A percentile compares a stretch with the other conserved stretches of the same genome.
phyloP scores from a whole-genome alignment of 2,888 invertebrate genomes.

The Oasisia sp. region DNA sequence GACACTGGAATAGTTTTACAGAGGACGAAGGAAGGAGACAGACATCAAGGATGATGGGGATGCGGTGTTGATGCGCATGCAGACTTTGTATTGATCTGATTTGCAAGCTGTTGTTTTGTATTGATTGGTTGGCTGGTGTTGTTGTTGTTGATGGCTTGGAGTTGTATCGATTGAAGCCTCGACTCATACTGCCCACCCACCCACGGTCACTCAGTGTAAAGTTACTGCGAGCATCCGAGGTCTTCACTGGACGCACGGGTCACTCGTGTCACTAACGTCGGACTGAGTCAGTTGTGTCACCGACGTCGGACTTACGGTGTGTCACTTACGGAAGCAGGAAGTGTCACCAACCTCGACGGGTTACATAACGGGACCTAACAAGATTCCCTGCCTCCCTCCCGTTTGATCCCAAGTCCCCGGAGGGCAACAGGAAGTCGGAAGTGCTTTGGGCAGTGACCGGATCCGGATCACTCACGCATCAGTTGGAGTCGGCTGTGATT shows the following conservation, averaged over 20 bases:
- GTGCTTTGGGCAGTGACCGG: background rate
- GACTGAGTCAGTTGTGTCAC: background rate
- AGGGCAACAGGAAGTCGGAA: background rate
- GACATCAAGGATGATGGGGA: background rate
- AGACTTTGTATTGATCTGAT: conserved; percentile 6
- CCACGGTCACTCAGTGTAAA: background rate
- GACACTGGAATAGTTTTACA: background rate
- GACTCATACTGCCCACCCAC: background rate
- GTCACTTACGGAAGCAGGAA: background rate
- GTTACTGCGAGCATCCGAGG: background rate
- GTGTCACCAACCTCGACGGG: background rate
- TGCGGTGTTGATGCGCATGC: background rate
- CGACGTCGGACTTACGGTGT: background rate
- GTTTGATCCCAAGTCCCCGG: background rate
- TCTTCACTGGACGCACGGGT: background rate
- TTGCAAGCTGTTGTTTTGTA: background rate
- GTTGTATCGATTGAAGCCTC: background rate
- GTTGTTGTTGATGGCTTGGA: background rate
- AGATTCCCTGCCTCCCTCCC: background rate
- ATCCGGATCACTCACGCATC: background rate
- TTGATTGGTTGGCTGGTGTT: background rate
- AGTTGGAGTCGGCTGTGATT: background rate
- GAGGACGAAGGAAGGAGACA: background rate
- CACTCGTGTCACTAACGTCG: background rate
- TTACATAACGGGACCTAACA: background rate